phyloP scores from a whole-genome alignment of 2,113 vertebrate genomes.

The Chinchilla lanigera region DNA sequence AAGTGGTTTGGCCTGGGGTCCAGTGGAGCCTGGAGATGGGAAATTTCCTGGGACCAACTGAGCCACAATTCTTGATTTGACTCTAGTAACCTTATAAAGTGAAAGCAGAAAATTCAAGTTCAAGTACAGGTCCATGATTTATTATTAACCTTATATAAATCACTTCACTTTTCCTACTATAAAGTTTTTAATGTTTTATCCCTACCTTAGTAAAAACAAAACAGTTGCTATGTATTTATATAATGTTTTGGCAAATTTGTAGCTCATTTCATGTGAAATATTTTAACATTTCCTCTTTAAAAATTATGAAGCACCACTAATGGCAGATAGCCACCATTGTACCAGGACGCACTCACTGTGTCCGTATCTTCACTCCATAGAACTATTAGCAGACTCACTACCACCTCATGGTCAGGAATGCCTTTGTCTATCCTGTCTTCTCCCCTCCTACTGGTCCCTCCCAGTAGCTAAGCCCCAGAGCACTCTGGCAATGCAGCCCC shows the following conservation, averaged over 20 bases:
- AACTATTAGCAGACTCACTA: not conserved
- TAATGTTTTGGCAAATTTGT: not conserved
- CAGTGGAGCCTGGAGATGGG: not conserved
- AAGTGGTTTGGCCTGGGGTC: not conserved
- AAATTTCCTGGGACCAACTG: not conserved
- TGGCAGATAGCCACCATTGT: not conserved
- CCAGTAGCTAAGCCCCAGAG: not conserved
- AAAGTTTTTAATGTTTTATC: not conserved
- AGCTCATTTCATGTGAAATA: not conserved
- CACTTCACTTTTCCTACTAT: not conserved
- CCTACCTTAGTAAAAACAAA: not conserved
- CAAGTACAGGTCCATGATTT: not conserved
- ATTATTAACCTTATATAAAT: not conserved
- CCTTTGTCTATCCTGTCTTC: not conserved
- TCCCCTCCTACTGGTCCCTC: not conserved
- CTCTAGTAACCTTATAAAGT: not conserved
- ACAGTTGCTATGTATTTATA: not conserved
- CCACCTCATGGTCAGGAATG: not conserved
- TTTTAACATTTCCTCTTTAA: not conserved
- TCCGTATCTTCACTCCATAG: not conserved
- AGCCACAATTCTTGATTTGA: not conserved
- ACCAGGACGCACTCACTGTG: not conserved
- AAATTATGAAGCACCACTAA: not conserved
- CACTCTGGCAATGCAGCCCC: not conserved
- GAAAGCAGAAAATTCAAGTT: not conserved